Conservation (phyloP, 2,113 vertebrate species). For the Chiloscyllium plagiosum region DNA sequence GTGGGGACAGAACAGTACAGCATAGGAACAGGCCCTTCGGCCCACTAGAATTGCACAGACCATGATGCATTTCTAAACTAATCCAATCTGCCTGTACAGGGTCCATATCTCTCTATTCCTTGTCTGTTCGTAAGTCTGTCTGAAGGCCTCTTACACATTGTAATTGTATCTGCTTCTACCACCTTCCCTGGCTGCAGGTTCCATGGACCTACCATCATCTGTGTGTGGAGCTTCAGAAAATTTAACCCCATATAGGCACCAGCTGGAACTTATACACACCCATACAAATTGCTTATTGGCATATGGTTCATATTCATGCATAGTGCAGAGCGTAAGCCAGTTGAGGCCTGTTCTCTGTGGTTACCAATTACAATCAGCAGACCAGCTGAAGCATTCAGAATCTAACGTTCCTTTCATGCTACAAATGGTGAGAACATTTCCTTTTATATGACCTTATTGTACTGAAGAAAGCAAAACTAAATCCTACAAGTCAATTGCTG, state of each 20-base stretch:
- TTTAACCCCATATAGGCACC: background rate
- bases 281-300: background rate
- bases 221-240: background rate
- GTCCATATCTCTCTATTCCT: too few species aligned
- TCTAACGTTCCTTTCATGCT: background rate
- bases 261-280: background rate
- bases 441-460: background rate
- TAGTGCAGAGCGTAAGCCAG: background rate
- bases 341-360: background rate
- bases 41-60: too few species aligned
- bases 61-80: too few species aligned
- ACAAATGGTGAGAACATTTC: background rate
- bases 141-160: too few species aligned
- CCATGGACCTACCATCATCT: too few species aligned
- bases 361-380: background rate
- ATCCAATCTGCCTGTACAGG: too few species aligned
- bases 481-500: background rate
- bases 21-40: too few species aligned
- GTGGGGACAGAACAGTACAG: too few species aligned
- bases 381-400: background rate
- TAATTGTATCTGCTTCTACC: too few species aligned
- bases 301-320: background rate
- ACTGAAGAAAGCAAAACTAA: background rate
- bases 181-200: too few species aligned
- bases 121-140: too few species aligned